These are phyloP conservation scores for Meloidogyne chitwoodi DNA, from an alignment of 1,140 invertebrate species.

Conservation along the genomic window DNA sequence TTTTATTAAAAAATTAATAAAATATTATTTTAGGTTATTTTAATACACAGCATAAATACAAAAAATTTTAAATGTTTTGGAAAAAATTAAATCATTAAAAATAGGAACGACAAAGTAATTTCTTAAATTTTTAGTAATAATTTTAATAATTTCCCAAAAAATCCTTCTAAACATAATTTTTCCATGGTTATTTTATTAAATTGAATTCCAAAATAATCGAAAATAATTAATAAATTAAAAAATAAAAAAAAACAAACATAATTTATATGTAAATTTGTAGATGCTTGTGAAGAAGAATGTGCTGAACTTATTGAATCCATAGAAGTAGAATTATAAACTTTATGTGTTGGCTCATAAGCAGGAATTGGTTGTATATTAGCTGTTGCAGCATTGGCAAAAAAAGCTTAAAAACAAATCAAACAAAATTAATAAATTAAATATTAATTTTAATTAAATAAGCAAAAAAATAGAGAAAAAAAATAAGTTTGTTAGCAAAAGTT, in stretches of 20 bases:
- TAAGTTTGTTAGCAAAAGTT: background rate
- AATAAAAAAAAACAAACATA: background rate
- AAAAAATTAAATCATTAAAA: too few species aligned
- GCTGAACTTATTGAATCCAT: conserved; percentile 9
- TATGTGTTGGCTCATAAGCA: background rate
- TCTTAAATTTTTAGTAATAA: too few species aligned
- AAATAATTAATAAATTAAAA: background rate
- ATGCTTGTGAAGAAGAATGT: background rate
- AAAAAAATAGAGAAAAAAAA: background rate
- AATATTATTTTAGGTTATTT: too few species aligned
- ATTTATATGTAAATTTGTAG: background rate
- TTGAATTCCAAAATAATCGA: background rate
- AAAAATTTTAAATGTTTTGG: too few species aligned
- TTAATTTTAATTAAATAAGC: background rate
- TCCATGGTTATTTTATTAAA: too few species aligned
- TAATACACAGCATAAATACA: too few species aligned
- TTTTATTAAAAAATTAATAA: background rate
- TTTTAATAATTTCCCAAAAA: too few species aligned
- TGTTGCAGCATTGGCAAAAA: background rate
- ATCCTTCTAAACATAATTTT: too few species aligned
- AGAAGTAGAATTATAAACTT: conserved; percentile 9
- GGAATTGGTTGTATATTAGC: background rate
- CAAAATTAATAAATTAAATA: background rate
- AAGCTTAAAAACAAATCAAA: background rate
- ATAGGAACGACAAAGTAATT: too few species aligned